Conservation (phyloP, 2,797 vertebrate genomes). For the Danio kyathit region DNA sequence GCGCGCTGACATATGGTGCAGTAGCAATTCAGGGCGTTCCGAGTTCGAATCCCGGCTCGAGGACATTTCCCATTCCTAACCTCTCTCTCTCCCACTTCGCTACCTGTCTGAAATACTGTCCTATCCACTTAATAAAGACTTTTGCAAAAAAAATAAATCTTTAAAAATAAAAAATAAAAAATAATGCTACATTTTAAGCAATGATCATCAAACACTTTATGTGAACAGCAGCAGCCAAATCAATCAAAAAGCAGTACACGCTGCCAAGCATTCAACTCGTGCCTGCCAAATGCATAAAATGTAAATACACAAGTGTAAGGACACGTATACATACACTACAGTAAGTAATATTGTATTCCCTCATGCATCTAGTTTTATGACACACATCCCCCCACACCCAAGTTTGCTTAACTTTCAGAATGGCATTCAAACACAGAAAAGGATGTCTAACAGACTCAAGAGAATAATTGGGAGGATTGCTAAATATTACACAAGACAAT, state of each 20-base stretch:
- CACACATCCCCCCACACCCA: slow-evolving; percentile 20
- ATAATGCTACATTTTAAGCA: neutral
- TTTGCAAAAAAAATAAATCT: too few relatives aligned
- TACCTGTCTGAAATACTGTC: too few relatives aligned
- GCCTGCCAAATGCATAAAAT: neutral
- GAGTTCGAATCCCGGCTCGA: too few relatives aligned
- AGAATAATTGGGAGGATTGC: neutral
- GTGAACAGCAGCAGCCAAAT: neutral
- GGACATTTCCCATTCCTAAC: too few relatives aligned
- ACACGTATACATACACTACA: neutral
- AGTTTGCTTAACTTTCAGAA: slow-evolving; percentile 36
- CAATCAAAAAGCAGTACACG: neutral
- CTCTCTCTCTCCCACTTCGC: too few relatives aligned
- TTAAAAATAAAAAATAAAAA: too few relatives aligned
- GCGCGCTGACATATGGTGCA: too few relatives aligned
- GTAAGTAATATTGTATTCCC: slow-evolving; percentile 11
- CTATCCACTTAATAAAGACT: too few relatives aligned
- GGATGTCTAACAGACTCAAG: slow-evolving; percentile 16
- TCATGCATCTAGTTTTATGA: slow-evolving; percentile 1
- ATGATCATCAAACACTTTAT: neutral
- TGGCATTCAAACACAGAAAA: slow-evolving; percentile 37
- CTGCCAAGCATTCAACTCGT: too few relatives aligned
- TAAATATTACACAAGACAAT: slow-evolving; percentile 16
- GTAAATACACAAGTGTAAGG: neutral
- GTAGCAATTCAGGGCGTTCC: too few relatives aligned